Evolutionary conservation across 2,888 invertebrate species (phyloP), one percentile per base, ranked within the genome.

Genomic region (Orchesella flavescens): DNA sequence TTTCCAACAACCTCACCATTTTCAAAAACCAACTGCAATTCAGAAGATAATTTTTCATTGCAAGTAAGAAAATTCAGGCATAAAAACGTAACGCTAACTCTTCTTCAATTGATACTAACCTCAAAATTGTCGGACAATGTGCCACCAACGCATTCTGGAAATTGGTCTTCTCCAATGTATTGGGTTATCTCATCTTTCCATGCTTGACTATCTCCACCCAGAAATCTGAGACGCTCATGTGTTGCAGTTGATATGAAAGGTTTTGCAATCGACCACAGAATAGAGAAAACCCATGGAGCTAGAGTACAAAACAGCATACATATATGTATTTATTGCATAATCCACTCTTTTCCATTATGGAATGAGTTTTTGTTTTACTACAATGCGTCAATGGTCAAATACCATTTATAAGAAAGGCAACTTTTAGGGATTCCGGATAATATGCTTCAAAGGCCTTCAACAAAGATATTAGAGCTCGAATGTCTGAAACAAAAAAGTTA

Each of bases 261-360:
- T 34, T 83, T 83, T 1, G 59, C 19, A 43, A 83, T 73, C 0
- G 78, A 73, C 78, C 78, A 83, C 4, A 83, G 15, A 17, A 83
- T 78, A 15, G 78, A 61, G 24, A 83, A 83, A 9, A 74, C 53
- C 78, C 78, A 78, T 15, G 83, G 83, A 19, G 83, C 83, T 77
- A 43, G 15, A 34, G 24, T 44, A 44, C 46, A 49, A 59, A 21
- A 13, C n/a, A 15, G 55, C 23, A 9, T 59, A 17, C 19, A 17
- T 17, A 59, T 17, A 19, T 1, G 21, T 4, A 59, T 19, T n/a
- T 3, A 1, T 1, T 59, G 2, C 17, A 17, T 59, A 7, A 59
- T 10, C 19, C 46, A 43, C 21, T 3, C 4, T 9, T 43, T 43
- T 43, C 1, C 43, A 3, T 23, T n/a, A 53, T 3, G n/a, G n/a